Conservation (phyloP, 1,140 invertebrate genomes). For the Acromyrmex heyeri region DNA sequence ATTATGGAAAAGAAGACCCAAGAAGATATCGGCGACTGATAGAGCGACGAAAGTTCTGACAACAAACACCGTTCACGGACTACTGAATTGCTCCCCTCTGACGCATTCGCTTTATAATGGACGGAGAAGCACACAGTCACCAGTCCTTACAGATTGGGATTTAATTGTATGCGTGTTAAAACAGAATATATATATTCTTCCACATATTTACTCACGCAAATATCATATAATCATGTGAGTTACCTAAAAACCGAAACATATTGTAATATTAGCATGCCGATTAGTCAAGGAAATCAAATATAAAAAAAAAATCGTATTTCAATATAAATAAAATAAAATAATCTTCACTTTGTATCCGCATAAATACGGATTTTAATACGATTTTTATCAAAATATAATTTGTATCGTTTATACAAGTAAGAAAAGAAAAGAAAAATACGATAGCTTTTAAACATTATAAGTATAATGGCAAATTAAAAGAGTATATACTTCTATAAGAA, state of each 20-base stretch:
- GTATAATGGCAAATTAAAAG: neutral
- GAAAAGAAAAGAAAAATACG: neutral
- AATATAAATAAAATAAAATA: constrained; percentile 18
- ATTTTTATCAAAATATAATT: neutral
- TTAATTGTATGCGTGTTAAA: constrained; percentile 24
- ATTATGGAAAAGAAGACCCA: neutral
- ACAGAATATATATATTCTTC: constrained; percentile 7
- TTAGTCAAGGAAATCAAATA: neutral
- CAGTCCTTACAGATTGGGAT: neutral
- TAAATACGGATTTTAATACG: neutral
- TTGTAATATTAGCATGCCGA: neutral
- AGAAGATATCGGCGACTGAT: neutral
- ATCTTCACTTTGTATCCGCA: neutral
- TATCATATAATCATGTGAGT: neutral
- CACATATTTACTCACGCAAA: constrained; percentile 14
- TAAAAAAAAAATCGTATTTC: neutral
- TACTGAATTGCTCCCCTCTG: constrained; percentile 29
- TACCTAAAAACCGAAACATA: neutral
- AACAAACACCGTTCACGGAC: constrained; percentile 4
- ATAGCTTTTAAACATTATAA: constrained; percentile 9
- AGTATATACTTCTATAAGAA: neutral
- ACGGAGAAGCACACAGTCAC: neutral
- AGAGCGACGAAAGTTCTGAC: constrained; percentile 3
- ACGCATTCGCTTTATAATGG: constrained; percentile 38
- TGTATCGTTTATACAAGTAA: neutral